Evolutionary conservation across 2,888 invertebrate genomes (phyloP).

Genomic region (Netelia melanura): DNA sequence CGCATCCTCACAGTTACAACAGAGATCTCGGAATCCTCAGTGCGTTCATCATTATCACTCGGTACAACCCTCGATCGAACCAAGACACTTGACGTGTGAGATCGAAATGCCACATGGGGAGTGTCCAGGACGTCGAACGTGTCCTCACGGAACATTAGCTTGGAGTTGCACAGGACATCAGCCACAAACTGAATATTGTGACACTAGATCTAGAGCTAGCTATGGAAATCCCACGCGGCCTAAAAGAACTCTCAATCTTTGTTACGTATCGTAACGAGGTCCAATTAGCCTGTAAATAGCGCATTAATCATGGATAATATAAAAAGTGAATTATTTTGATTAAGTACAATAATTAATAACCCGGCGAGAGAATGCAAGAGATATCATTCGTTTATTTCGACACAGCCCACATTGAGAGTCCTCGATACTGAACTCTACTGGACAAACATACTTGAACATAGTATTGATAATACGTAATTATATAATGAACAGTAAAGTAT

Average conservation of each 20-base stretch:
- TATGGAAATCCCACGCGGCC: neutral
- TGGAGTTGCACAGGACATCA: neutral
- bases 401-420: conserved; percentile 17
- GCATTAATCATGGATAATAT: conserved; percentile 10
- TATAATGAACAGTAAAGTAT: conserved; percentile 14
- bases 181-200: neutral
- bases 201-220: neutral
- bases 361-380: conserved; percentile 13
- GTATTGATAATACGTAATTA: conserved; percentile 36
- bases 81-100: neutral
- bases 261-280: conserved; percentile 27
- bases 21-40: neutral
- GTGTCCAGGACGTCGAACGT: conserved; percentile 3
- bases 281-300: conserved; percentile 3
- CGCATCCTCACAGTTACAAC: conserved; percentile 20
- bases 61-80: neutral
- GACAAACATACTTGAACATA: conserved; percentile 13
- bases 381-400: conserved; percentile 55
- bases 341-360: neutral
- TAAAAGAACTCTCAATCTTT: conserved; percentile 7
- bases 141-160: neutral
- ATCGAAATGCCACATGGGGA: neutral
- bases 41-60: neutral
- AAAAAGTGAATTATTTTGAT: conserved; percentile 16
- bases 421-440: conserved; percentile 11